Base-by-base conservation (phyloP, 2,888 invertebrate genomes). In the Herminia tarsipennalis region DNA sequence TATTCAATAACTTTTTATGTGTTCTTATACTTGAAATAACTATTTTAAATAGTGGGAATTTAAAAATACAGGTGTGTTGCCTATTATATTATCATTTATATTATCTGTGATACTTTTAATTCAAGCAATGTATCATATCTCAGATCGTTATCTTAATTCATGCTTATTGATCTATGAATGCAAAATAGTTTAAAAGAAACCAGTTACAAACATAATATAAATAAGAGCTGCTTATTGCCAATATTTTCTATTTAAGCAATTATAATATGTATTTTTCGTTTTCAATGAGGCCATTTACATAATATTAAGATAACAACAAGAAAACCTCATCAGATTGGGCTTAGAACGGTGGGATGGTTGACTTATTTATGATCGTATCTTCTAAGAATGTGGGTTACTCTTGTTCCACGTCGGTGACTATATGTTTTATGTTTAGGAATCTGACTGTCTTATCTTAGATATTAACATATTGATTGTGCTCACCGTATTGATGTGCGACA, bases 401-500 rank as follows among this genome's bases (percentile, higher is more conserved):
- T 78, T 78, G 83, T 80, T 75, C 68, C 73, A 73, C 68, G 76
- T 79, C 83, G 80, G 78, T 80, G 78, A 79, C 72, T 76, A 72
- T 58, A 56, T 76, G 77, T 76, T 82, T 78, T 84, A 81, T 83
- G 79, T 76, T 73, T 64, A 80, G 80, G 82, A 84, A 86, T 88
- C 80, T 78, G 73, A 78, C 74, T 84, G 80, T 77, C 83, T 84
- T 86, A 88, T 89, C 88, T 86, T 47, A 75, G 83, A 86, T 86
- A 88, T 88, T 87, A 87, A 85, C 86, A 88, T 88, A 88, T 88
- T 86, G 87, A 88, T 89, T 88, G 79, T 81, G 81, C 81, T 83
- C 79, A 77, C 76, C 76, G 74, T 84, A 85, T 86, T 85, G 85
- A 84, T 85, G 80, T 78, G 82, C 76, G 81, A 83, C 78, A 81